Evolutionary conservation across 2,113 vertebrate genomes (phyloP).

Genomic region (Puma concolor): DNA sequence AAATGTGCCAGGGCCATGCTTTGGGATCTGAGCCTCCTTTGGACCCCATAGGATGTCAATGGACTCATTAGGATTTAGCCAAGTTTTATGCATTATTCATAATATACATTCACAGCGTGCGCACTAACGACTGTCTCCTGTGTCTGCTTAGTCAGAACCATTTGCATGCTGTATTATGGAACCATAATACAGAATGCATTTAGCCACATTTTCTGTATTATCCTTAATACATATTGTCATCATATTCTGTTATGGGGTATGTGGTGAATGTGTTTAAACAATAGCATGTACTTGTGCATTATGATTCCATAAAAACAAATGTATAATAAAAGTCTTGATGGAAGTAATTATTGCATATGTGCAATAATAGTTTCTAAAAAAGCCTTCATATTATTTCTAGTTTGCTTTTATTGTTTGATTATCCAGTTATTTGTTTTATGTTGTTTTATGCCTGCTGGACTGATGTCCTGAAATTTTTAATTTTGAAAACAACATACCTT

Average conservation of each 20-base stretch:
- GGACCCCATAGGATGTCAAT: conserved; percentile 88
- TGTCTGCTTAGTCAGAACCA: conserved; percentile 88
- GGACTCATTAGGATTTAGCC: conserved; percentile 89
- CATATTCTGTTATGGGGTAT: conserved; percentile 76
- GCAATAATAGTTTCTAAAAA: conserved; percentile 77
- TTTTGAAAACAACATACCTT: conserved; percentile 82
- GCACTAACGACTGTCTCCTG: conserved; percentile 85
- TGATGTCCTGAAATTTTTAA: conserved; percentile 82
- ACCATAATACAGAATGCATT: conserved; percentile 86
- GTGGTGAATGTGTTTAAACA: conserved; percentile 86
- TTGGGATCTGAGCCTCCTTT: conserved; percentile 84
- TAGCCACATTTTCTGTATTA: conserved; percentile 86
- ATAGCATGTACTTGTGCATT: conserved; percentile 82
- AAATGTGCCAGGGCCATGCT: conserved; percentile 77
- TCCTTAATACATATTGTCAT: conserved; percentile 83
- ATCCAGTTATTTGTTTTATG: conserved; percentile 79
- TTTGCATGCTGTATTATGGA: conserved; percentile 89
- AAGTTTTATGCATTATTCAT: conserved; percentile 91
- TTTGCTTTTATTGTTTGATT: conserved; percentile 81
- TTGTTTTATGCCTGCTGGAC: conserved; percentile 70
- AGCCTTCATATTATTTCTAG: conserved; percentile 77
- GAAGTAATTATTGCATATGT: conserved; percentile 85
- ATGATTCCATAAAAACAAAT: conserved; percentile 83
- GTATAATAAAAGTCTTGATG: conserved; percentile 82
- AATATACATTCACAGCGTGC: conserved; percentile 88